These are phyloP conservation scores for Leuctra nigra DNA, from an alignment of 2,888 invertebrate genomes.

Conservation along the genomic window DNA sequence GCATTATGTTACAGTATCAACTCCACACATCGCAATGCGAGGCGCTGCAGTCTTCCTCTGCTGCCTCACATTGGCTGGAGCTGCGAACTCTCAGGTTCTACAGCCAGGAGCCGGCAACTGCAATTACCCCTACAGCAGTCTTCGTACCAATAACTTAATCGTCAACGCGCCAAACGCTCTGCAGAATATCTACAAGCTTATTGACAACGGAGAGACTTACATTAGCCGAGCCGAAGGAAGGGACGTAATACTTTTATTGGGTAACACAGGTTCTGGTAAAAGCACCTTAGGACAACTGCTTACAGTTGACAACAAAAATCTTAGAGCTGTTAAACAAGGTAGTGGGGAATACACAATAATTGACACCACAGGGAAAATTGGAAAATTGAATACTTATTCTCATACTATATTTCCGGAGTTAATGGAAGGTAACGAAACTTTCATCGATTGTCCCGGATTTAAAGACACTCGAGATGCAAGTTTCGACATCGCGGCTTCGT, in stretches of 20 bases:
- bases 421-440: conserved; percentile 18
- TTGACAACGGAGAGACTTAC: too few relatives aligned
- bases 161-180: too few relatives aligned
- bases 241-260: conserved; percentile 21
- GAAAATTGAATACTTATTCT: neutral
- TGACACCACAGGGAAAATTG: neutral
- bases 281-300: conserved; percentile 23
- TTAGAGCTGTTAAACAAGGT: conserved; percentile 18
- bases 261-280: conserved; percentile 27
- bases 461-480: conserved; percentile 29
- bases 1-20: too few relatives aligned
- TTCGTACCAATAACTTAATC: too few relatives aligned
- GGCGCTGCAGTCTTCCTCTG: too few relatives aligned
- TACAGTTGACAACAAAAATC: conserved; percentile 17
- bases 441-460: conserved; percentile 30
- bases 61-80: too few relatives aligned
- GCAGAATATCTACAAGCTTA: too few relatives aligned
- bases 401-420: neutral
- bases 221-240: neutral
- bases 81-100: too few relatives aligned
- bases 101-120: too few relatives aligned
- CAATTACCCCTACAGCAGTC: too few relatives aligned
- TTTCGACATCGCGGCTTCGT: conserved; percentile 34
- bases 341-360: conserved; percentile 18
- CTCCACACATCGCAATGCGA: too few relatives aligned